A percentile compares a stretch with the other conserved stretches of the same genome.
These are phyloP conservation scores for Euleptes europaea DNA, from an alignment of 2,113 vertebrate genomes.

Conservation along the genomic window DNA sequence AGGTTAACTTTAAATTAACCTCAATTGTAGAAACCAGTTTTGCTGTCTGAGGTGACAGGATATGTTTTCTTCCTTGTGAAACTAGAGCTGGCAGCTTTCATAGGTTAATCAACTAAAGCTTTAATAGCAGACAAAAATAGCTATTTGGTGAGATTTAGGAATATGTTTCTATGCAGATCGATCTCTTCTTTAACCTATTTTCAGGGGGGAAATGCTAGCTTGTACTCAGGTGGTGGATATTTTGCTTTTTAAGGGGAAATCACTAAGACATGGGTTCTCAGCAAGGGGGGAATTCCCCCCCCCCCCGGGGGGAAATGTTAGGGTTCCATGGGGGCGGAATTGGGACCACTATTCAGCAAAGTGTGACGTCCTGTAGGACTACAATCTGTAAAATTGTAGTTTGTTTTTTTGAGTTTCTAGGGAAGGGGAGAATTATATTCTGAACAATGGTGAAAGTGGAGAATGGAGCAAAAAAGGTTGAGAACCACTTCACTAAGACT, in stretches of 20 bases:
- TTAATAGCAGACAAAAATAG: neutral
- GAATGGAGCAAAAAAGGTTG: no score
- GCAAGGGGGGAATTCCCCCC: no score
- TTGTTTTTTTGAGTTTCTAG: no score
- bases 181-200: neutral
- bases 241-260: neutral
- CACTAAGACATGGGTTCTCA: neutral
- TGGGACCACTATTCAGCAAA: no score
- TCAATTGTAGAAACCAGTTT: neutral
- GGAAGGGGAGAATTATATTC: no score
- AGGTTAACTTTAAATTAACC: neutral
- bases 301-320: no score
- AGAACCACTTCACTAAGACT: no score
- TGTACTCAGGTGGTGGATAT: neutral
- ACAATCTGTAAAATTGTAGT: no score
- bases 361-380: no score
- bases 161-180: neutral
- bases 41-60: neutral
- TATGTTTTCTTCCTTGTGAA: constrained; percentile 18
- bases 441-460: no score
- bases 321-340: no score
- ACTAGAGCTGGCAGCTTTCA: neutral
- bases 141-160: neutral
- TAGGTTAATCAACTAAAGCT: neutral
- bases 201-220: neutral